Evolutionary conservation across 1,140 invertebrate species (phyloP).

Genomic region (Zaprionus inermis): DNA sequence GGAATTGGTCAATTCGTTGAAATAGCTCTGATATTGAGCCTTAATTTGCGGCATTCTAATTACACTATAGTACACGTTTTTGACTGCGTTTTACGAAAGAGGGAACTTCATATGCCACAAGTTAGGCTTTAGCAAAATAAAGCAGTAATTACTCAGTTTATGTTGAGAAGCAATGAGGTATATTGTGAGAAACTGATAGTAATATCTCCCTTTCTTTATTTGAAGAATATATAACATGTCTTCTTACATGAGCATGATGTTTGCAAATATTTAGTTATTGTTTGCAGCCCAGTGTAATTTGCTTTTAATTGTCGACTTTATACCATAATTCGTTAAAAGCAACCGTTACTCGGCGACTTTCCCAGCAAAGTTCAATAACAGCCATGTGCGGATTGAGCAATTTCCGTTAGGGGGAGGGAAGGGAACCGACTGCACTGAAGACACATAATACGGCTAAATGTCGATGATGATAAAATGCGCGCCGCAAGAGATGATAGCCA

Average conservation of each 20-base stretch:
- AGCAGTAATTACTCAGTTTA: no score
- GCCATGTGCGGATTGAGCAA: slow-evolving; percentile 4
- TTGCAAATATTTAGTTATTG: background rate
- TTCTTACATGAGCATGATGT: background rate
- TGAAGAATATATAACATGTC: no score
- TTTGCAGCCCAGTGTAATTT: background rate
- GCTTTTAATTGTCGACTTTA: background rate
- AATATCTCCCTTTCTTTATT: no score
- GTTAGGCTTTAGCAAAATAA: no score
- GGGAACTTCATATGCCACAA: no score
- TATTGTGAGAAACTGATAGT: no score
- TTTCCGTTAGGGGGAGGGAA: background rate
- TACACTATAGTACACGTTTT: background rate
- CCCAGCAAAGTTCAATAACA: slow-evolving; percentile 11
- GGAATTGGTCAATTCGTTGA: background rate
- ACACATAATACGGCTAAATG: slow-evolving; percentile 2
- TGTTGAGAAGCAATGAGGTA: no score
- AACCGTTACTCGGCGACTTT: slow-evolving; percentile 4
- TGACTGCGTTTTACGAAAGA: no score
- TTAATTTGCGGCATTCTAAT: slow-evolving; percentile 3
- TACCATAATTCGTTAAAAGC: background rate
- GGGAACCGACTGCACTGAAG: background rate
- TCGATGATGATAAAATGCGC: slow-evolving; percentile 23
- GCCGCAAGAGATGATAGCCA: slow-evolving; percentile 30
- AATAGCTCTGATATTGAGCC: background rate